Base-by-base conservation (phyloP, 1,140 invertebrate species). In the Phenacoccus solenopsis region DNA sequence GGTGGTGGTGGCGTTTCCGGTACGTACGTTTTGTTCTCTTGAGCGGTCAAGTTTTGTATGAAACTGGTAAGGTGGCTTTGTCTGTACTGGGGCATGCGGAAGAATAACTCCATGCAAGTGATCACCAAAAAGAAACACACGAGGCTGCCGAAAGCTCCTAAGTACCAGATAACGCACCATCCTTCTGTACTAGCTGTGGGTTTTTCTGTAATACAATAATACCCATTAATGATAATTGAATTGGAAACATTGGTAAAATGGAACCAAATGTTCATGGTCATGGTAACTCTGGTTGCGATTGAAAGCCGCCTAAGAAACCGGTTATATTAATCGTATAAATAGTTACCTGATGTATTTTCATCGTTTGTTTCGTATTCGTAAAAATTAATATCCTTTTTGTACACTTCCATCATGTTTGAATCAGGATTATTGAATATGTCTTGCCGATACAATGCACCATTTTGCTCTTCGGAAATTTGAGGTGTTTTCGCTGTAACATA, bases 21-120 rank as follows among this genome's bases (percentile, higher is more conserved):
- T 3, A 72, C 75, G 22, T 74, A 71, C 22, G 59, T 10, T 64
- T 75, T 70, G 57, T 69, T 24, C 69, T 72, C 57, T 20, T 72
- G 64, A 12, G 27, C 57, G 20, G 24, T 25, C 16, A 56, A 24
- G n/a, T 72, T 61, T 13, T 69, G 72, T 24, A 64, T 27, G 13
- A 75, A 73, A 1, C 77, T 73, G 67, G 78, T 77, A 3, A 74
- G 71, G 71, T 77, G 78, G 0, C 77, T 74, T 75, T 73, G 1
- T 76, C 76, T 57, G 67, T 73, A 72, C 38, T 74, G 70, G 10
- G 72, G 73, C 35, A 76, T 77, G 74, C 70, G 72, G 67, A 83
- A 84, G 71, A 83, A 85, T 81, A 83, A 84, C 70, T 85, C 84
- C 1, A 82, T 82, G 72, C 82, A 85, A 70, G 82, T 84, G n/a